These are phyloP conservation scores for Bellardia pandia DNA, from an alignment of 2,888 invertebrate genomes.

Conservation along the genomic window DNA sequence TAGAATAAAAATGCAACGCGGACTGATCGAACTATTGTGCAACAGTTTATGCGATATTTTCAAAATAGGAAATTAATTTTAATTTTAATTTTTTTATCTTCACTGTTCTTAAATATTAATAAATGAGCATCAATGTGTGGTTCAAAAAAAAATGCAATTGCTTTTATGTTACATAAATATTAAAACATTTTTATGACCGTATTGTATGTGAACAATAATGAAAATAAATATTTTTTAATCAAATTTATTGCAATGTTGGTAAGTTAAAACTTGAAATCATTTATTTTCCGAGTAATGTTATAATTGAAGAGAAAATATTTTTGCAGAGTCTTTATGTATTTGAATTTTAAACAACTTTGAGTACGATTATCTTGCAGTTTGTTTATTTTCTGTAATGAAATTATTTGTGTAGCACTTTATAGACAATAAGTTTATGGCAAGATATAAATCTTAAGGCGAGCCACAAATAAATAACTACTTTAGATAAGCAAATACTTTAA, in stretches of 20 bases:
- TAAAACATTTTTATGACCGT: too few relatives aligned
- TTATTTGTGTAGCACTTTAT: neutral
- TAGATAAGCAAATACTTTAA: constrained; percentile 43
- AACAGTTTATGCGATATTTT: too few relatives aligned
- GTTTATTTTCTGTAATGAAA: neutral
- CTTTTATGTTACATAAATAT: too few relatives aligned
- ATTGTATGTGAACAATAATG: too few relatives aligned
- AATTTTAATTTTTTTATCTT: too few relatives aligned
- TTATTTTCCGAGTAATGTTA: constrained; percentile 43
- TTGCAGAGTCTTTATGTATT: constrained; percentile 28
- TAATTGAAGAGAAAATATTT: constrained; percentile 55
- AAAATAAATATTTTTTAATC: neutral
- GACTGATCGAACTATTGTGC: too few relatives aligned
- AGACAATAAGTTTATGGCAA: neutral
- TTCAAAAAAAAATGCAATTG: too few relatives aligned
- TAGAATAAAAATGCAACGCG: too few relatives aligned
- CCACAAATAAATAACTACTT: constrained; percentile 35
- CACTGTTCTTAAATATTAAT: too few relatives aligned
- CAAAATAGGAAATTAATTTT: too few relatives aligned
- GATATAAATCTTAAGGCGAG: neutral
- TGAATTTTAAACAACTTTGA: constrained; percentile 38
- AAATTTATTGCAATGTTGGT: constrained; percentile 33
- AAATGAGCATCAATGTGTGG: too few relatives aligned
- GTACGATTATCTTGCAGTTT: neutral
- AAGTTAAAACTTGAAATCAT: constrained; percentile 45